phyloP scores from a whole-genome alignment of 2,888 invertebrate species.

The Calameuta idolon region DNA sequence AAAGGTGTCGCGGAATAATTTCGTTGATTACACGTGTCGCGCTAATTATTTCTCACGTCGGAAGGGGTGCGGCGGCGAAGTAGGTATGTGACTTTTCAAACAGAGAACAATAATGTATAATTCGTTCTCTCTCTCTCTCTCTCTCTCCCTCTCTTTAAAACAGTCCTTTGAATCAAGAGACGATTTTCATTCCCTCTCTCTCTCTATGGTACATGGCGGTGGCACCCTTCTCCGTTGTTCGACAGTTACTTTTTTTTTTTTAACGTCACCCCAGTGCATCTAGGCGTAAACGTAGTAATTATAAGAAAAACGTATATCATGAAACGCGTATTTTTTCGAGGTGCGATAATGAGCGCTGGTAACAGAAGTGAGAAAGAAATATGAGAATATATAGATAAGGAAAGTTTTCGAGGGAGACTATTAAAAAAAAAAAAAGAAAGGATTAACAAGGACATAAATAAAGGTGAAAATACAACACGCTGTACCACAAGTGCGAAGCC shows the following conservation, averaged over 20 bases:
- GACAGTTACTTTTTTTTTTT: not conserved
- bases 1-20: slow-evolving; percentile 4
- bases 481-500: not conserved
- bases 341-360: not conserved
- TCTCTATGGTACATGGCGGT: not conserved
- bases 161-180: too few species aligned
- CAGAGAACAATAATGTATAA: too few species aligned
- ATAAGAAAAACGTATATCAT: not conserved
- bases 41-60: slow-evolving; percentile 5
- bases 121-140: slow-evolving; percentile 5
- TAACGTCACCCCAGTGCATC: not conserved
- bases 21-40: not conserved
- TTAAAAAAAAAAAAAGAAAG: not conserved
- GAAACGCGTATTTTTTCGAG: not conserved
- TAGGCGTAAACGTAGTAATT: not conserved
- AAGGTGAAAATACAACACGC: not conserved
- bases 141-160: not conserved
- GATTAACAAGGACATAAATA: not conserved
- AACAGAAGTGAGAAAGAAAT: not conserved
- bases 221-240: not conserved
- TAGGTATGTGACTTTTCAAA: too few species aligned
- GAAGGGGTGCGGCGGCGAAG: slow-evolving; percentile 7
- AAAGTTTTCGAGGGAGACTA: not conserved
- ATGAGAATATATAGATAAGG: not conserved
- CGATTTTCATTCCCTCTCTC: not conserved